Percentiles rank a stretch among this genome's conserved stretches.
phyloP scores from a whole-genome alignment of 2,113 vertebrate genomes.

The Thunnus maccoyii region DNA sequence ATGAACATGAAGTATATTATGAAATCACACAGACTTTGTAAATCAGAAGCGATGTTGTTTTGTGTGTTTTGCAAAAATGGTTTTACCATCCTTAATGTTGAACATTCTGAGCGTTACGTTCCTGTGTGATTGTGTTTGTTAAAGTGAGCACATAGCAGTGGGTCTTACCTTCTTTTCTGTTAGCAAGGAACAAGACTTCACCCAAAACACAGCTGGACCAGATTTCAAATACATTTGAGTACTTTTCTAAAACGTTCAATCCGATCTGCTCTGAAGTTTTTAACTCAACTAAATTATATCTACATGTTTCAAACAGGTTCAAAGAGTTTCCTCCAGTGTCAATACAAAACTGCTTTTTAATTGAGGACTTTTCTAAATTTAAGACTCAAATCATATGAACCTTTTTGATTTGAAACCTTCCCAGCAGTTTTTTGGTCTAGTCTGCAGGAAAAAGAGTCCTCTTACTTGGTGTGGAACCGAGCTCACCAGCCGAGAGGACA shows the following conservation, averaged over 20 bases:
- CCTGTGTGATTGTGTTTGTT: constrained; percentile 91
- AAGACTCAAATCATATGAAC: neutral
- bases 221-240: constrained; percentile 14
- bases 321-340: neutral
- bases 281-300: neutral
- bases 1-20: constrained; percentile 86
- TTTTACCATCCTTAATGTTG: constrained; percentile 98
- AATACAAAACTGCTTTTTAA: neutral
- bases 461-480: neutral
- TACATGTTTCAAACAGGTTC: constrained; percentile 3
- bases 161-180: constrained; percentile 97
- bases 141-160: constrained; percentile 93
- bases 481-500: constrained; percentile 87
- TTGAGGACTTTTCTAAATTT: neutral
- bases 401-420: constrained; percentile 35
- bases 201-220: constrained; percentile 59
- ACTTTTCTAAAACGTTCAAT: neutral
- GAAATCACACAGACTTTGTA: constrained; percentile 89
- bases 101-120: constrained; percentile 94
- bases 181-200: constrained; percentile 80
- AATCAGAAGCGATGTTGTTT: constrained; percentile 84
- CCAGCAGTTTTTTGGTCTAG: constrained; percentile 58
- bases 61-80: constrained; percentile 92
- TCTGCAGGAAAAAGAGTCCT: constrained; percentile 53
- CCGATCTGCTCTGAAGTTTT: neutral